Evolutionary conservation across 2,888 invertebrate genomes (phyloP).

Genomic region (Toxonevra muliebris): DNA sequence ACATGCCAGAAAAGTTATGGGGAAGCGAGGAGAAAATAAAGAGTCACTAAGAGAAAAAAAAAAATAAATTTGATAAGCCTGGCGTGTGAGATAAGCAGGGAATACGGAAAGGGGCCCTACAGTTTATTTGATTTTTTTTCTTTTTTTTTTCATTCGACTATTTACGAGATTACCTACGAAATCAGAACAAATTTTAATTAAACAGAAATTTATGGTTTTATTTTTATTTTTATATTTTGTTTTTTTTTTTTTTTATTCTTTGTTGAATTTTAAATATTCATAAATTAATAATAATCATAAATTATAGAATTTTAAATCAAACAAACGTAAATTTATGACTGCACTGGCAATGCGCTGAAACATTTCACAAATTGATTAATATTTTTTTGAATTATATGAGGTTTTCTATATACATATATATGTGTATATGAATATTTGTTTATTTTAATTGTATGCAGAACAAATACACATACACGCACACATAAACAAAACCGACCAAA

Average conservation of each 20-base stretch:
- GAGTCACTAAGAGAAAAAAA: too few relatives aligned
- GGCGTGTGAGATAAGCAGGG: too few relatives aligned
- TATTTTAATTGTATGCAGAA: background rate
- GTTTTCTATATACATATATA: background rate
- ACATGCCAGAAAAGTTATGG: too few relatives aligned
- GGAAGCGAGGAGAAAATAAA: too few relatives aligned
- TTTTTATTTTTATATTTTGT: too few relatives aligned
- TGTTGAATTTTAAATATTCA: background rate
- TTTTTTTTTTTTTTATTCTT: background rate
- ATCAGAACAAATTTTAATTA: too few relatives aligned
- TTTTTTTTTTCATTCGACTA: too few relatives aligned
- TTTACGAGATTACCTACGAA: too few relatives aligned
- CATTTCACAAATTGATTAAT: slow-evolving; percentile 2
- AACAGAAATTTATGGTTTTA: too few relatives aligned
- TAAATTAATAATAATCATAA: slow-evolving; percentile 4
- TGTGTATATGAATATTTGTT: background rate
- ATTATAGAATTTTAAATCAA: slow-evolving; percentile 5
- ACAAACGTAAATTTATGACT: background rate
- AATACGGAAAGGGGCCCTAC: too few relatives aligned
- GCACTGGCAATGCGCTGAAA: background rate
- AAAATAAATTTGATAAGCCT: too few relatives aligned
- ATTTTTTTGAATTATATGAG: background rate
- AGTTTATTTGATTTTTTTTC: too few relatives aligned
- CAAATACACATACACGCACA: background rate
- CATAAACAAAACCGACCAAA: background rate